A percentile compares a stretch with the other conserved stretches of the same genome.
These are phyloP conservation scores for Steinernema feltiae DNA, from an alignment of 1,140 invertebrate species.

Conservation along the genomic window DNA sequence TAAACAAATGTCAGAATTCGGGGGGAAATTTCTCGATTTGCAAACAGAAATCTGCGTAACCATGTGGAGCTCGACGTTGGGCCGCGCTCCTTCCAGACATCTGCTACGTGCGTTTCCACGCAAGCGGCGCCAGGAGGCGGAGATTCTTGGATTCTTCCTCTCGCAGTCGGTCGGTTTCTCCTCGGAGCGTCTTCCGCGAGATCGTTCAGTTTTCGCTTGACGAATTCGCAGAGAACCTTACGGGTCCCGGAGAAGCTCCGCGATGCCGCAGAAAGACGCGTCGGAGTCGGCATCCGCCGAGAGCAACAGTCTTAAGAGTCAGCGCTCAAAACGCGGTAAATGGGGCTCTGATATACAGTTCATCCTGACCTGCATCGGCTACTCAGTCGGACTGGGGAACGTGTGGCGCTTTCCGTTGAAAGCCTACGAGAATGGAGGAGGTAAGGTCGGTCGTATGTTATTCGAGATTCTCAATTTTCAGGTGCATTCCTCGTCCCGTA, in stretches of 20 bases:
- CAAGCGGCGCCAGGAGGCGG: not conserved
- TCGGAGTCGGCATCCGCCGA: not conserved
- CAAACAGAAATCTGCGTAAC: no score
- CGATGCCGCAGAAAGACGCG: not conserved
- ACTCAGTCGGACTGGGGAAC: slow-evolving; percentile 74
- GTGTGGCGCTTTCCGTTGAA: slow-evolving; percentile 90
- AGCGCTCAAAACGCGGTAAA: not conserved
- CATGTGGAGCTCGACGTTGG: no score
- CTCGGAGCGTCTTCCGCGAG: not conserved
- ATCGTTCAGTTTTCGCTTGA: not conserved
- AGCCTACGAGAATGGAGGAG: slow-evolving; percentile 87
- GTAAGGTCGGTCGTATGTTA: slow-evolving; percentile 60
- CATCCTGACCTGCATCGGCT: not conserved
- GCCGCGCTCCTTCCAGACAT: no score
- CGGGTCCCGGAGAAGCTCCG: not conserved
- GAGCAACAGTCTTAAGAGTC: not conserved
- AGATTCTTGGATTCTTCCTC: not conserved
- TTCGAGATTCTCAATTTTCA: not conserved
- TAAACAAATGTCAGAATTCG: no score
- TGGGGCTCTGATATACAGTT: not conserved
- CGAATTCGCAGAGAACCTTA: not conserved
- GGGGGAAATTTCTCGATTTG: no score
- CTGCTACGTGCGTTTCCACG: no score
- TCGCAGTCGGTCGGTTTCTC: not conserved
- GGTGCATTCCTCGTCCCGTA: not conserved